Conservation (phyloP, 2,888 invertebrate genomes). For the Brenthis hecate region DNA sequence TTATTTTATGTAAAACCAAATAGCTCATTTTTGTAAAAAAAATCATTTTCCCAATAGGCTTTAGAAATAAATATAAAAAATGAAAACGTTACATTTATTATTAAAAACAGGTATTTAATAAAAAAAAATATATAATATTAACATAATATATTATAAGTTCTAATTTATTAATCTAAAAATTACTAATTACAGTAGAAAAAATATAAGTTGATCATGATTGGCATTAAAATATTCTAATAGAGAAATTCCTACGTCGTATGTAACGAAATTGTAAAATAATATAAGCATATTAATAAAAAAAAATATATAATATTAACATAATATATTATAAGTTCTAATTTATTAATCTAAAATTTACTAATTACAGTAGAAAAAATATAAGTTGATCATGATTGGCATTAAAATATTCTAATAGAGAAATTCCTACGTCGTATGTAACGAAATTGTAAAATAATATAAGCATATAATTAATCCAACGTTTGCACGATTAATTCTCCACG, state of each 20-base stretch:
- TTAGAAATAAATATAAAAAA: too few relatives aligned
- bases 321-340: neutral
- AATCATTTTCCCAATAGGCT: too few relatives aligned
- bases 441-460: slow-evolving; percentile 49
- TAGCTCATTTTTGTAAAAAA: too few relatives aligned
- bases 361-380: neutral
- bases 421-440: slow-evolving; percentile 28
- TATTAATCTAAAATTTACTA: neutral
- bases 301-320: too few relatives aligned
- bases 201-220: slow-evolving; percentile 21
- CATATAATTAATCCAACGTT: slow-evolving; percentile 61
- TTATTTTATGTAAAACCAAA: too few relatives aligned
- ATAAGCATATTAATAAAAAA: slow-evolving; percentile 51
- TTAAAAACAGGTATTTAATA: too few relatives aligned
- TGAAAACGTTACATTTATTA: too few relatives aligned
- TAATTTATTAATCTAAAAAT: neutral
- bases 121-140: too few relatives aligned
- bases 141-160: neutral
- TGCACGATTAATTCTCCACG: slow-evolving; percentile 63
- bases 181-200: neutral
- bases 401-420: slow-evolving; percentile 16
- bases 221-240: slow-evolving; percentile 19
- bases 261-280: slow-evolving; percentile 43
- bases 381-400: slow-evolving; percentile 23
- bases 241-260: slow-evolving; percentile 21